Percentiles rank a stretch among this genome's conserved stretches.
Evolutionary conservation across 2,113 vertebrate genomes (phyloP).

Genomic region (Bufo bufo): DNA sequence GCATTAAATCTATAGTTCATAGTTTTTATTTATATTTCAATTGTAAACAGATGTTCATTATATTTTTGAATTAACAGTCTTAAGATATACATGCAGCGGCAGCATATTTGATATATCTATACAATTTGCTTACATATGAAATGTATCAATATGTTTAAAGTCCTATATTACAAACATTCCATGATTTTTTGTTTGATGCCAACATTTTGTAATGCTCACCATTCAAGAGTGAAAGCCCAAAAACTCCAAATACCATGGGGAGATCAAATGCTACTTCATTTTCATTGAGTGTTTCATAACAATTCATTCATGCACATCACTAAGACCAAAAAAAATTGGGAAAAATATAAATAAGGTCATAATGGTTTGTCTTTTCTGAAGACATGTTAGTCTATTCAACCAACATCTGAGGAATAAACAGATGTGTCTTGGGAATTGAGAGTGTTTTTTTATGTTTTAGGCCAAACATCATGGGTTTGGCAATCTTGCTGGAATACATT

Average conservation of each 20-base stretch:
- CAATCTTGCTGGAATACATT: background rate
- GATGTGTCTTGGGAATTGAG: background rate
- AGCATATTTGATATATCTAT: background rate
- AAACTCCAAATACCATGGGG: constrained; percentile 7
- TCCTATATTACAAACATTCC: background rate
- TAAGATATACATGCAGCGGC: background rate
- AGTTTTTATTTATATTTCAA: background rate
- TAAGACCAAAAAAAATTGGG: constrained; percentile 24
- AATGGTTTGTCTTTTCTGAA: background rate
- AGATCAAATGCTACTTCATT: constrained; percentile 34
- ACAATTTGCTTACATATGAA: background rate
- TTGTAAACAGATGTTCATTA: background rate
- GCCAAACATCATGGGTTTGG: background rate
- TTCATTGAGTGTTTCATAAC: constrained; percentile 42
- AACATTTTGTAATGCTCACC: constrained; percentile 14
- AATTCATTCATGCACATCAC: constrained; percentile 20
- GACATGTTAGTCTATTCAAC: background rate
- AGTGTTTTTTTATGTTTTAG: background rate
- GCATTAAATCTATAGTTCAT: background rate
- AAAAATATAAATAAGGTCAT: background rate
- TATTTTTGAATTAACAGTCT: background rate
- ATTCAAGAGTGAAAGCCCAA: constrained; percentile 17
- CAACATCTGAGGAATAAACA: background rate
- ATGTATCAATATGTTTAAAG: background rate
- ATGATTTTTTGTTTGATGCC: background rate